These are phyloP conservation scores for Chrysomela aeneicollis DNA, from an alignment of 2,888 invertebrate species.

Conservation along the genomic window DNA sequence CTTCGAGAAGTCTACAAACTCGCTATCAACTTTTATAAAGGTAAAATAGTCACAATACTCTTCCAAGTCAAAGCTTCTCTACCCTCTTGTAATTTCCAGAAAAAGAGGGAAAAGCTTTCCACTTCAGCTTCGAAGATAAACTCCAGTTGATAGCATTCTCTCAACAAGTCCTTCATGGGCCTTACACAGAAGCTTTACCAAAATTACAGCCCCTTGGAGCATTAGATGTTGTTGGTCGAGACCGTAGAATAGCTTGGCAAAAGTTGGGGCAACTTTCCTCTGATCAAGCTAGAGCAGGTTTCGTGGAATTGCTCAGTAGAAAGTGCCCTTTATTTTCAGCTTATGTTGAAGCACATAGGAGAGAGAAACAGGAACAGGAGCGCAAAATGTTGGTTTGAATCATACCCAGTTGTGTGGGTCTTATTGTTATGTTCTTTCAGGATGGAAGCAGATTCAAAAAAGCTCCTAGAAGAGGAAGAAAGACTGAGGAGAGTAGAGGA, in stretches of 20 bases:
- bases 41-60: constrained; percentile 63
- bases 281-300: constrained; percentile 91
- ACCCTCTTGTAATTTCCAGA: constrained; percentile 65
- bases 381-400: constrained; percentile 64
- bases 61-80: neutral
- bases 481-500: constrained; percentile 69
- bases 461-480: constrained; percentile 67
- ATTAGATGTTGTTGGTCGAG: constrained; percentile 93
- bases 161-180: constrained; percentile 89
- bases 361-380: constrained; percentile 84
- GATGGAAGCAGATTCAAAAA: constrained; percentile 67
- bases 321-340: constrained; percentile 91
- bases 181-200: constrained; percentile 74
- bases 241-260: constrained; percentile 93
- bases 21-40: constrained; percentile 92
- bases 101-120: constrained; percentile 97
- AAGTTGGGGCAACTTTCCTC: constrained; percentile 84
- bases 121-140: constrained; percentile 93
- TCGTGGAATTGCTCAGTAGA: constrained; percentile 85
- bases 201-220: constrained; percentile 84
- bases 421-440: constrained; percentile 34
- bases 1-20: constrained; percentile 86
- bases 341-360: constrained; percentile 89
- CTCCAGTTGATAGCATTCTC: constrained; percentile 90
- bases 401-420: neutral